Conservation (phyloP, 2,113 vertebrate genomes). For the Naja naja region DNA sequence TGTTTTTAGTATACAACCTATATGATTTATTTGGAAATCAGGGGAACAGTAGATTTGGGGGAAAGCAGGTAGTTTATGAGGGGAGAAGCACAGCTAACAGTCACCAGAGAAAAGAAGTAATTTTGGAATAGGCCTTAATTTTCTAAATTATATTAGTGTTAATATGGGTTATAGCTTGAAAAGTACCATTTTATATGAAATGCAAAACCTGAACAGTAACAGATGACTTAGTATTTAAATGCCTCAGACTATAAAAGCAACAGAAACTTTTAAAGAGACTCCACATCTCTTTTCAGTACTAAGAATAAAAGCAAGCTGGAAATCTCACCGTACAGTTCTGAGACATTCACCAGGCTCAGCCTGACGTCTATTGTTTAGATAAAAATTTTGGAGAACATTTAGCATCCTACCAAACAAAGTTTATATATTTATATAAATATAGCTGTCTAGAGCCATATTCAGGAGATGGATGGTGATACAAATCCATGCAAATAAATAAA, state of each 20-base stretch:
- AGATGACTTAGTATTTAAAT: conserved; percentile 93
- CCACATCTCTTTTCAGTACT: background rate
- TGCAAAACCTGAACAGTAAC: conserved; percentile 92
- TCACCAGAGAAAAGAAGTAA: conserved; percentile 44
- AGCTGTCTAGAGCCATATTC: background rate
- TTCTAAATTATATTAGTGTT: conserved; percentile 98
- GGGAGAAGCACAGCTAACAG: background rate
- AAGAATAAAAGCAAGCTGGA: accelerated
- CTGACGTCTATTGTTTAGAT: background rate
- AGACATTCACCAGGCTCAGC: background rate
- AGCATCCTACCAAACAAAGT: background rate
- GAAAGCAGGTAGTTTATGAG: background rate
- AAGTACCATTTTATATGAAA: conserved; percentile 84
- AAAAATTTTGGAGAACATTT: background rate
- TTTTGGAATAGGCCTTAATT: conserved; percentile 94
- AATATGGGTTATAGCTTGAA: conserved; percentile 61
- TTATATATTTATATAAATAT: background rate
- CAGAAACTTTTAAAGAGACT: background rate
- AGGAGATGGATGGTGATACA: background rate
- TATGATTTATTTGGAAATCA: background rate
- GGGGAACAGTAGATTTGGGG: background rate
- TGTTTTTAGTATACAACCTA: background rate
- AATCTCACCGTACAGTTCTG: conserved; percentile 3
- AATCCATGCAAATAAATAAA: background rate
- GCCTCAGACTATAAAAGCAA: conserved; percentile 87